These are phyloP conservation scores for Uria aalge DNA, from an alignment of 2,113 vertebrate species.

Conservation along the genomic window DNA sequence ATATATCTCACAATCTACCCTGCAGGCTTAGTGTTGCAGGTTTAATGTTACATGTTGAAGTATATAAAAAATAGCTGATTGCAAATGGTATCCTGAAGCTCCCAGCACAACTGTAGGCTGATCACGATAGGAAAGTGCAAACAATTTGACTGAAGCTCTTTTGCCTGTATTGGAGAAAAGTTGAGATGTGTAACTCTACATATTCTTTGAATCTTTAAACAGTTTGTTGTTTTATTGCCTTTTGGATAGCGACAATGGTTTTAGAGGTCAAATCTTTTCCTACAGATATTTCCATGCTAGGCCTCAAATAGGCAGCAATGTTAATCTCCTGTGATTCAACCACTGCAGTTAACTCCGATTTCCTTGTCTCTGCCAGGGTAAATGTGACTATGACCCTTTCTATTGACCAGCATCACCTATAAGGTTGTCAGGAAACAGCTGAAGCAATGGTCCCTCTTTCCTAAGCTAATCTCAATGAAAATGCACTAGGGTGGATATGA, in stretches of 20 bases:
- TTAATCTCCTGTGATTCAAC: background rate
- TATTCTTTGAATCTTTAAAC: background rate
- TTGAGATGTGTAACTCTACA: background rate
- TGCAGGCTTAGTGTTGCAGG: background rate
- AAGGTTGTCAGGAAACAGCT: background rate
- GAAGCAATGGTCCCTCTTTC: background rate
- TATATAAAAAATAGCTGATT: background rate
- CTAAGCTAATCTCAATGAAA: background rate
- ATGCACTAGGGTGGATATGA: background rate
- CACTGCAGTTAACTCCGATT: background rate
- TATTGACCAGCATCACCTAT: background rate
- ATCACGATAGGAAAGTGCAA: background rate
- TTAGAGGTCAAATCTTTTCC: background rate
- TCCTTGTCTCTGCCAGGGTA: background rate
- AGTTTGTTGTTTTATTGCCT: background rate
- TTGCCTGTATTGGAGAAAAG: background rate
- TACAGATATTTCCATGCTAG: background rate
- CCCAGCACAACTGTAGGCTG: background rate
- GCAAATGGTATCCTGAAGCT: background rate
- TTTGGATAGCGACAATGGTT: background rate
- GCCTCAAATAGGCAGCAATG: background rate
- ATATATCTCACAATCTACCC: background rate
- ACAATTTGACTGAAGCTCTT: background rate
- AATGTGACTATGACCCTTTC: background rate
- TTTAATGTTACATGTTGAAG: background rate